Conservation (phyloP, 2,797 vertebrate genomes). For the Naso thynnoides region DNA sequence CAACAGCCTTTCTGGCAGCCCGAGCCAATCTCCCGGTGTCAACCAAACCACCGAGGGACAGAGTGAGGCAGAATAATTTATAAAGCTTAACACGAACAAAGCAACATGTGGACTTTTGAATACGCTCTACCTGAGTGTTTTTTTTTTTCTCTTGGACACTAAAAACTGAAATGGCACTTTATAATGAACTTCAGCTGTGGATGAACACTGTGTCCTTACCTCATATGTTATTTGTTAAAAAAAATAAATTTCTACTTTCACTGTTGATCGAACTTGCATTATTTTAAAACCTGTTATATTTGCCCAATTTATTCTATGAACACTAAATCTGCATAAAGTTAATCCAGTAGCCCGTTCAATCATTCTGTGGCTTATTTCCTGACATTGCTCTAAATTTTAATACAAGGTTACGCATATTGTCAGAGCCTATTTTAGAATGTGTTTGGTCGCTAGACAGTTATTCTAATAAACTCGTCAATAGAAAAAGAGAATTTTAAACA, state of each 20-base stretch:
- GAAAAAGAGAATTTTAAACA: no score
- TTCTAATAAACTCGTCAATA: no score
- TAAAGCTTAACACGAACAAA: neutral
- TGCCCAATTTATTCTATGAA: slow-evolving; percentile 42
- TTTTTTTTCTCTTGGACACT: slow-evolving; percentile 34
- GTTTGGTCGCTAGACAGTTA: slow-evolving; percentile 5
- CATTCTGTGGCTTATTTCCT: slow-evolving; percentile 12
- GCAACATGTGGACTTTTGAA: slow-evolving; percentile 30
- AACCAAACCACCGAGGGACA: slow-evolving; percentile 62
- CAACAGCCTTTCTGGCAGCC: slow-evolving; percentile 89
- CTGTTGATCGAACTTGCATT: slow-evolving; percentile 24
- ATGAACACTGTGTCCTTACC: slow-evolving; percentile 67
- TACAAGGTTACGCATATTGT: slow-evolving; percentile 11
- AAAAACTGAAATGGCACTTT: slow-evolving; percentile 76
- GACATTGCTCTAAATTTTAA: neutral
- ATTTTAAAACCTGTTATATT: slow-evolving; percentile 8
- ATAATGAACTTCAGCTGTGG: slow-evolving; percentile 63
- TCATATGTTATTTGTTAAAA: slow-evolving; percentile 67
- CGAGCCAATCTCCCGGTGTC: slow-evolving; percentile 87
- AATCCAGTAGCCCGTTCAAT: neutral
- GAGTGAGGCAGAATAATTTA: slow-evolving; percentile 81
- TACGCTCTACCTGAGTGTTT: slow-evolving; percentile 20
- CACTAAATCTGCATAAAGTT: neutral
- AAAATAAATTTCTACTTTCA: slow-evolving; percentile 56
- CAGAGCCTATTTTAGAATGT: neutral